Evolutionary conservation across 2,797 vertebrate genomes (phyloP).

Genomic region (Pseudochaenichthys georgianus): DNA sequence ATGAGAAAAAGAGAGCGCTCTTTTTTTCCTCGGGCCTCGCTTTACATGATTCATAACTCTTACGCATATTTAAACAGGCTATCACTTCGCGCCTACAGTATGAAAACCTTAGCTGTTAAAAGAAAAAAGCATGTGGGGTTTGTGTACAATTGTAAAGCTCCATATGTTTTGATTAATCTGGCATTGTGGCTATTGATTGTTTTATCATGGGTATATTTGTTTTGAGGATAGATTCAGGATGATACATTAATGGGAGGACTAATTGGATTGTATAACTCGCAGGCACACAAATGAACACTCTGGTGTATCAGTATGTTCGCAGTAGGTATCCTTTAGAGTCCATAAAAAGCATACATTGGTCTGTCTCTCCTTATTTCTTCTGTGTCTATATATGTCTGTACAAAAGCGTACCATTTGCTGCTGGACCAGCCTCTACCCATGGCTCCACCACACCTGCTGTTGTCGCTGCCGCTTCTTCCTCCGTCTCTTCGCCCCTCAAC

Average conservation of each 20-base stretch:
- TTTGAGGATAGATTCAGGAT: conserved; percentile 6
- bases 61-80: conserved; percentile 82
- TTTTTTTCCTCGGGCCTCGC: conserved; percentile 72
- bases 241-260: conserved; percentile 5
- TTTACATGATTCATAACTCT: conserved; percentile 85
- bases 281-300: conserved; percentile 18
- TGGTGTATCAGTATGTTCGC: conserved; percentile 33
- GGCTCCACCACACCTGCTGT: conserved; percentile 75
- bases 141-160: conserved; percentile 38
- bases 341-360: conserved; percentile 74
- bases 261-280: conserved; percentile 6
- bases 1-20: conserved; percentile 72
- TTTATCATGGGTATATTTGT: conserved; percentile 3
- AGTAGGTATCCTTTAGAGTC: conserved; percentile 53
- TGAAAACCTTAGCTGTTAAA: conserved; percentile 64
- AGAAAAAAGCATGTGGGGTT: conserved; percentile 23
- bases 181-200: conserved; percentile 28
- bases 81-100: conserved; percentile 77
- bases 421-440: conserved; percentile 82
- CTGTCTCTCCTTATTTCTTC: conserved; percentile 78
- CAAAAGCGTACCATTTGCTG: conserved; percentile 83
- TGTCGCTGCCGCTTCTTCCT: conserved; percentile 77
- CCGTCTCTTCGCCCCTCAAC: conserved; percentile 81
- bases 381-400: conserved; percentile 79
- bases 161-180: conserved; percentile 17